Evolutionary conservation across 2,888 invertebrate genomes (phyloP).

Genomic region (Hydraecia micacea): DNA sequence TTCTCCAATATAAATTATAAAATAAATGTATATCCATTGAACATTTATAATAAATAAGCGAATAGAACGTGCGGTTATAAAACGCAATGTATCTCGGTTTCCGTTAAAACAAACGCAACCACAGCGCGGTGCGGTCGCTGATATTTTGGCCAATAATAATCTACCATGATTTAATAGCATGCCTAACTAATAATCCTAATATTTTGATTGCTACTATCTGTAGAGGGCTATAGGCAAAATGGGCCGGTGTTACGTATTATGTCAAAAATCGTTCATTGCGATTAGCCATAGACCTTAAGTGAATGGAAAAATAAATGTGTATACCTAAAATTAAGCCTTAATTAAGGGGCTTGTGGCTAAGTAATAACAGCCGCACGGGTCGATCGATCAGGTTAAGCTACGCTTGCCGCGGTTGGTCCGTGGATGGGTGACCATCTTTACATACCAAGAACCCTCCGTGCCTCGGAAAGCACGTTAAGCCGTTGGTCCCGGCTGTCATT

Average conservation of each 20-base stretch:
- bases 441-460: too few species aligned
- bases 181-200: constrained; percentile 18
- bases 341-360: too few species aligned
- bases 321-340: background rate
- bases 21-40: constrained; percentile 6
- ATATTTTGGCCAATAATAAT: constrained; percentile 54
- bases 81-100: constrained; percentile 55
- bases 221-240: background rate
- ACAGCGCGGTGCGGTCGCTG: constrained; percentile 40
- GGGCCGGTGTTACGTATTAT: background rate
- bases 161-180: constrained; percentile 19
- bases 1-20: background rate
- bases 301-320: background rate
- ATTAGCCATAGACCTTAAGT: background rate
- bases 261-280: background rate
- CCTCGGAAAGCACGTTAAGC: too few species aligned
- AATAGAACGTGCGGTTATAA: constrained; percentile 27
- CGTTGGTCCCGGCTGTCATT: too few species aligned
- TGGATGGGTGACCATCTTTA: too few species aligned
- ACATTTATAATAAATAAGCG: constrained; percentile 4
- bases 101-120: constrained; percentile 60
- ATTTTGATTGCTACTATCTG: background rate
- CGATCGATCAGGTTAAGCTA: too few species aligned
- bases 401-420: too few species aligned
- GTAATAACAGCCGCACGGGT: too few species aligned